Conservation (phyloP, 1,140 invertebrate species). For the Oppia nitens region DNA sequence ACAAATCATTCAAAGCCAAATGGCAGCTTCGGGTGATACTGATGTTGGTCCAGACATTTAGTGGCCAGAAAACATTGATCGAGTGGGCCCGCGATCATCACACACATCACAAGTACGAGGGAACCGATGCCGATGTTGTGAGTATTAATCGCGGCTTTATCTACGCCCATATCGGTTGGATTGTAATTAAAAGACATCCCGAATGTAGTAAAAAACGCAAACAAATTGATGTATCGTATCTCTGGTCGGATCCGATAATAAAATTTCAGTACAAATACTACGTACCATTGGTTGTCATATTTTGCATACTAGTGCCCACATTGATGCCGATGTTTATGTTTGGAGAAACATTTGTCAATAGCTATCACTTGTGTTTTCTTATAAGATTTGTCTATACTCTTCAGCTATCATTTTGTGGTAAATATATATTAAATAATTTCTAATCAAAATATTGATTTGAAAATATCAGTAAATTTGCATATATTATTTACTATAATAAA, state of each 20-base stretch:
- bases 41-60: constrained; percentile 51
- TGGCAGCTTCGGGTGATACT: constrained; percentile 32
- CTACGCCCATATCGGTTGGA: constrained; percentile 89
- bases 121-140: constrained; percentile 90
- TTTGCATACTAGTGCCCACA: constrained; percentile 70
- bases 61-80: constrained; percentile 77
- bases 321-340: constrained; percentile 60
- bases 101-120: constrained; percentile 88
- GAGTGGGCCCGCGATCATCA: constrained; percentile 89
- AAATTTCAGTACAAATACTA: constrained; percentile 69
- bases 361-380: constrained; percentile 56
- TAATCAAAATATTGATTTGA: too few species aligned
- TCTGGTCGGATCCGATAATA: constrained; percentile 65
- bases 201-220: constrained; percentile 72
- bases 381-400: constrained; percentile 59
- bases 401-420: constrained; percentile 35
- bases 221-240: constrained; percentile 63
- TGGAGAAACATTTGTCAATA: constrained; percentile 55
- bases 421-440: background rate
- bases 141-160: constrained; percentile 88
- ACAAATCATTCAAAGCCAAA: constrained; percentile 37
- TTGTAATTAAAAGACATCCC: constrained; percentile 73
- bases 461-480: too few species aligned
- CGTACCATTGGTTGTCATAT: constrained; percentile 51
- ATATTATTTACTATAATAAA: background rate